Percentiles rank a stretch among this genome's conserved stretches.
Conservation (phyloP, 2,113 vertebrate genomes). For the Archilochus colubris region DNA sequence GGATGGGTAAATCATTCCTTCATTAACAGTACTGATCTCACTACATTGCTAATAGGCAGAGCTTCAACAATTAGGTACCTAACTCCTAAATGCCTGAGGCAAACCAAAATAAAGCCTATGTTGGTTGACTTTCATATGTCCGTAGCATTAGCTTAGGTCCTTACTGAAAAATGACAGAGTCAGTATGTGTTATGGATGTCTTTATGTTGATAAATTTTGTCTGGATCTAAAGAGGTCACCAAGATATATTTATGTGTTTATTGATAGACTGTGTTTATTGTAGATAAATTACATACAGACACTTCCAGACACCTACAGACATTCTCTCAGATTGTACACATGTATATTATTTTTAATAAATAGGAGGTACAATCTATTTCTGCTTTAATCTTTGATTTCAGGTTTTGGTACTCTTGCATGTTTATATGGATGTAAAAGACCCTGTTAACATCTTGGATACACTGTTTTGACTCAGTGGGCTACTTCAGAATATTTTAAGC, state of each 20-base stretch:
- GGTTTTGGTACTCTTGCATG: not conserved
- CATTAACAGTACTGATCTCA: not conserved
- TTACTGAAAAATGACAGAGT: not conserved
- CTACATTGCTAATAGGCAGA: not conserved
- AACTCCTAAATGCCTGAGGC: not conserved
- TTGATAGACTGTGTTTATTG: not conserved
- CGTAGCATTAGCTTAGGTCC: not conserved
- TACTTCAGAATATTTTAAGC: constrained; percentile 8
- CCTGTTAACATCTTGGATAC: not conserved
- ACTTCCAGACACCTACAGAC: not conserved
- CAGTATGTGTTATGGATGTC: not conserved
- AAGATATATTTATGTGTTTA: not conserved
- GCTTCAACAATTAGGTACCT: not conserved
- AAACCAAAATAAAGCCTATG: not conserved
- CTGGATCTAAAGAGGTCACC: not conserved
- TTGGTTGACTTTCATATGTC: not conserved
- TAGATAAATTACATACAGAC: not conserved
- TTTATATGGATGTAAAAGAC: not conserved
- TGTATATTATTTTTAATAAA: not conserved
- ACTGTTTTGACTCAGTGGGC: not conserved
- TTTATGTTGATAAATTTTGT: not conserved
- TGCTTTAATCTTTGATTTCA: not conserved
- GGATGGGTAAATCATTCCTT: not conserved
- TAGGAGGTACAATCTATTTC: not conserved
- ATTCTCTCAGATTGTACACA: not conserved